Evolutionary conservation across 2,113 vertebrate genomes (phyloP), one percentile per base, ranked within the genome.

Genomic region (Choloepus hoffmanni): DNA sequence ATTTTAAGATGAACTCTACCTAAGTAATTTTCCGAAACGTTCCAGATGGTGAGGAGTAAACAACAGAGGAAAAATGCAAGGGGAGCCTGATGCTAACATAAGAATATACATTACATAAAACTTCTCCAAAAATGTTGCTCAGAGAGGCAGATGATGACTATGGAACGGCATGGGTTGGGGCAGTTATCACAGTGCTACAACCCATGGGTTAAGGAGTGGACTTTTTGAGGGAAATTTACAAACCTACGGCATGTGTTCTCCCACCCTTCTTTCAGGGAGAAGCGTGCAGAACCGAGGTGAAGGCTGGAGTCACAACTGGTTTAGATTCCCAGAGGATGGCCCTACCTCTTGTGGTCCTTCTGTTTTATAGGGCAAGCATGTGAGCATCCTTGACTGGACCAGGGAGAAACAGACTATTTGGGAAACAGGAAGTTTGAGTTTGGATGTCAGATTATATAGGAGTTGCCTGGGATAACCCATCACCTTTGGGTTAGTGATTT

Each of bases 221-320:
- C 8, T 78, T 88, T 85, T 40, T 36, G 53, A 83, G 45, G 24
- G 11, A 81, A 76, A 33, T 67, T 72, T 95, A 89, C 13, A 92
- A 72, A 45, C 24, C 1, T 62, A 48, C 70, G 36, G 3, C 13
- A 33, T 4, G 0, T 24, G 8, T 19, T 24, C 1, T 5, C 18
- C 33, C 1, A 15, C n/a, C 9, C 10, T 58, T 72, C 18, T 86
- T 10, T 63, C 23, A 12, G 36, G 40, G 16, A 84, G 24, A 92
- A 45, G 30, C 18, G 55, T 43, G 15, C 15, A 58, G 77, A 15
- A 60, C 18, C 18, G 12, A 43, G 26, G 36, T 40, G 21, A 81
- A 63, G 1, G 15, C 4, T 70, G 28, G 23, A 83, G 30, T 19
- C 58, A 45, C 5, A 26, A 2, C 11, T 77, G 15, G 19, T 23